Conservation (phyloP, 2,888 invertebrate genomes). For the Deladenus siricidicola region DNA sequence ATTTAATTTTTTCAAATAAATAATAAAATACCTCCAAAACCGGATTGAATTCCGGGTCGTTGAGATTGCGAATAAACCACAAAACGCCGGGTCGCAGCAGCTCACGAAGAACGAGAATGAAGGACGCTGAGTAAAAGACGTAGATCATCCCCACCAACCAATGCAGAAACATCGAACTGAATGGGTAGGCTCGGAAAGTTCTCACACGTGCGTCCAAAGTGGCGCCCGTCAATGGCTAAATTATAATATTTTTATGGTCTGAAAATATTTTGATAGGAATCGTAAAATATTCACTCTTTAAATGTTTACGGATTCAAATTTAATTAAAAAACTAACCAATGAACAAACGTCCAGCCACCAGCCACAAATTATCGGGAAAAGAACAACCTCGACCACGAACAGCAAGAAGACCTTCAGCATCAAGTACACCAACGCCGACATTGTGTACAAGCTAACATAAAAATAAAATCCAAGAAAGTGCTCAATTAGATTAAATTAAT, state of each 20-base stretch:
- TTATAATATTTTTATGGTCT: neutral
- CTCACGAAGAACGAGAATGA: constrained; percentile 81
- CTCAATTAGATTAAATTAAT: neutral
- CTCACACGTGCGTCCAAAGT: constrained; percentile 24
- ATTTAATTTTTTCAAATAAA: too few species aligned
- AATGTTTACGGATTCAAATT: too few species aligned
- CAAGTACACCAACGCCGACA: constrained; percentile 18
- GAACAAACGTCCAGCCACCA: constrained; percentile 99
- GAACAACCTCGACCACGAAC: constrained; percentile 91
- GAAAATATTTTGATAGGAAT: neutral
- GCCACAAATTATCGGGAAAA: constrained; percentile 89
- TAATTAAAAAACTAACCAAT: constrained; percentile 57
- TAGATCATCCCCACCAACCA: constrained; percentile 98
- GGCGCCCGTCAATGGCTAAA: constrained; percentile 44
- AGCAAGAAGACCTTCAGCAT: constrained; percentile 64
- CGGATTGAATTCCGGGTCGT: constrained; percentile 98
- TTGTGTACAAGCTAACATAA: constrained; percentile 3
- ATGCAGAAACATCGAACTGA: constrained; percentile 63
- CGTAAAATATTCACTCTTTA: neutral
- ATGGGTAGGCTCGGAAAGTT: constrained; percentile 21
- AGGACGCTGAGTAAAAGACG: constrained; percentile 97
- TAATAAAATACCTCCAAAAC: constrained; percentile 72
- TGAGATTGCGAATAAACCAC: constrained; percentile 94
- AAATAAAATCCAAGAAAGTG: neutral
- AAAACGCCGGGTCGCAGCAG: constrained; percentile 82